Percentiles rank a stretch among this genome's conserved stretches.
phyloP scores from a whole-genome alignment of 2,888 invertebrate genomes.

The Eristalis arbustorum region DNA sequence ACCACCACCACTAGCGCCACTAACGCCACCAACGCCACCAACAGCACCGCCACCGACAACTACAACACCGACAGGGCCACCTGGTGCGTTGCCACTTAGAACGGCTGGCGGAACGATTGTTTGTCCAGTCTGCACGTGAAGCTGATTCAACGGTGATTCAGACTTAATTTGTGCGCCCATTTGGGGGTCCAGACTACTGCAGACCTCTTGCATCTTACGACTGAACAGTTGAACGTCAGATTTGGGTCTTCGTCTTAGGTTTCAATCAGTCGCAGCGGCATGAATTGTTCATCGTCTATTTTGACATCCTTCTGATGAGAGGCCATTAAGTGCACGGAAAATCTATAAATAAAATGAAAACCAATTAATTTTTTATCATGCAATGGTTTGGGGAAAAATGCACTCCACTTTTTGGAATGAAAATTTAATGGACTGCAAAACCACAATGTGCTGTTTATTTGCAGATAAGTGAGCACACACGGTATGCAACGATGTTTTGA shows the following conservation, averaged over 20 bases:
- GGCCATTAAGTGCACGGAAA: not conserved
- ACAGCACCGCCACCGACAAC: conserved; percentile 24
- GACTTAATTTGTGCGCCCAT: conserved; percentile 80
- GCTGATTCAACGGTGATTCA: conserved; percentile 79
- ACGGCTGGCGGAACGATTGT: conserved; percentile 73
- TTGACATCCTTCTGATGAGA: conserved; percentile 62
- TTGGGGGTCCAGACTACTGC: conserved; percentile 79
- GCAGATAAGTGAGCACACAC: too few relatives aligned
- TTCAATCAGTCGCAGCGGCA: conserved; percentile 47
- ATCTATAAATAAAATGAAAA: conserved; percentile 25
- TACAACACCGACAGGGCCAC: conserved; percentile 42
- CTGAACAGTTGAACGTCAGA: conserved; percentile 24
- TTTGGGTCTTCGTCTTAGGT: conserved; percentile 1
- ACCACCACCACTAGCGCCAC: conserved; percentile 83
- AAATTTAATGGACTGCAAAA: too few relatives aligned
- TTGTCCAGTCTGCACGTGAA: conserved; percentile 79
- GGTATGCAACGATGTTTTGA: too few relatives aligned
- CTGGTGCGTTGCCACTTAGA: conserved; percentile 53
- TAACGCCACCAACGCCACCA: conserved; percentile 17
- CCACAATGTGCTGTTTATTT: too few relatives aligned
- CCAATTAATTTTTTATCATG: not conserved
- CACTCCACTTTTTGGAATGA: not conserved
- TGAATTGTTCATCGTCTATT: conserved; percentile 22
- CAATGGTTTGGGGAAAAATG: not conserved
- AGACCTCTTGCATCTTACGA: conserved; percentile 80